Evolutionary conservation across 2,797 vertebrate species (phyloP), one percentile per base, ranked within the genome.

Genomic region (Ptychobarbus kaznakovi): DNA sequence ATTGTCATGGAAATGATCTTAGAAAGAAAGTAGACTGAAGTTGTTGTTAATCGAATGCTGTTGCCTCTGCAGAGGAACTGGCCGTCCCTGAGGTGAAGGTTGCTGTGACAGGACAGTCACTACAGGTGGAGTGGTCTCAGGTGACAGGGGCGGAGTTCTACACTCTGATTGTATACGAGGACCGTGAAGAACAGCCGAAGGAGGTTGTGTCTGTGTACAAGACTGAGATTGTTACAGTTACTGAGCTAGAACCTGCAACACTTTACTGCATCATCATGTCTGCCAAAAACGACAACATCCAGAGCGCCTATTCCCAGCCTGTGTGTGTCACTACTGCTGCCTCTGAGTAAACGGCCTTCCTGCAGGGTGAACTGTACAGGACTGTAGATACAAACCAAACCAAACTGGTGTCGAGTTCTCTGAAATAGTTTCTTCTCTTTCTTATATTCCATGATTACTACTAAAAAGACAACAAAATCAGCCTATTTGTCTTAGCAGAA

Each of bases 231-330:
- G 56, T 90, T 79, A 83, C 32, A 12, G 88, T 93, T 87, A 88
- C 84, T 12, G 86, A 89, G 40, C 93, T 95, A 16, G 88, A 92
- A 53, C 89, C 93, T 25, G 18, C 44, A 58, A 95, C 92, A 44
- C 89, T 35, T 82, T 95, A 95, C 92, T 95, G 93, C 25, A 46
- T 94, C 82, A 87, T 75, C 18, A 46, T 96, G 20, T 91, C 93
- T 53, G 94, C 94, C 80, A 93, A 88, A 80, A 90, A 90, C 81
- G 25, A 56, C 84, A n/a, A 18, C 65, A 73, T 20, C 18, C 88
- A 92, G 78, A 94, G 93, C 49, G 15, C 65, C 66, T 94, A 91
- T 89, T 92, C 93, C 84, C 49, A n/a, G 1, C 89, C 90, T 6
- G 9, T 61, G 73, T 94, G 93, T 86, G 86, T 46, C 89, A 91